Conservation (phyloP, 2,113 vertebrate genomes). For the Clinocottus analis region DNA sequence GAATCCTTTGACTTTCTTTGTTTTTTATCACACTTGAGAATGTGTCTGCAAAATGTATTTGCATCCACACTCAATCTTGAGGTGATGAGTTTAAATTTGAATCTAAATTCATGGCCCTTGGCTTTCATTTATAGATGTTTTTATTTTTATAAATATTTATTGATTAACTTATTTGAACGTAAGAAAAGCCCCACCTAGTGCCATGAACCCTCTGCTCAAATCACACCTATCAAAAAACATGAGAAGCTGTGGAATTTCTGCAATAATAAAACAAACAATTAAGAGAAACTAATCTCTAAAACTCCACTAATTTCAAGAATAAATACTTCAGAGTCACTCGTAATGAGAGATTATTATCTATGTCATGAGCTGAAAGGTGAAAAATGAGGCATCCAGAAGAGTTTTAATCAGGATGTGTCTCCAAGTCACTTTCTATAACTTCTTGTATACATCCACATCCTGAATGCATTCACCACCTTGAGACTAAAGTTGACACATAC, state of each 20-base stretch:
- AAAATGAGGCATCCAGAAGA: background rate
- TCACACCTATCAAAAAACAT: background rate
- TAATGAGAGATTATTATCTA: background rate
- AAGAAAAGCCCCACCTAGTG: background rate
- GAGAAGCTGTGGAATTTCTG: background rate
- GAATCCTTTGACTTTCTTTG: background rate
- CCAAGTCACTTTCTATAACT: background rate
- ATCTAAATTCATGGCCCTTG: background rate
- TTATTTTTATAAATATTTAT: no score
- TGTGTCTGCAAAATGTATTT: background rate
- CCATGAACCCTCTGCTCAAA: background rate
- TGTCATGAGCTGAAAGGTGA: background rate
- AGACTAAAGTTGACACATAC: slow-evolving; percentile 50
- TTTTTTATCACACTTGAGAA: background rate
- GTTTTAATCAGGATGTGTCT: background rate
- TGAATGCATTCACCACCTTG: background rate
- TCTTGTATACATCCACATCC: background rate
- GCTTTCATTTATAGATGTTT: background rate
- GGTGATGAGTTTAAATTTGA: background rate
- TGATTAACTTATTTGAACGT: background rate
- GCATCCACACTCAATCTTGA: background rate
- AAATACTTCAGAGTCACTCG: no score
- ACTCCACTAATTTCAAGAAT: background rate
- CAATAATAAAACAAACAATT: background rate
- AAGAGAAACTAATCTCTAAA: background rate